Base-by-base conservation (phyloP, 2,113 vertebrate species). In the Crypturellus undulatus region DNA sequence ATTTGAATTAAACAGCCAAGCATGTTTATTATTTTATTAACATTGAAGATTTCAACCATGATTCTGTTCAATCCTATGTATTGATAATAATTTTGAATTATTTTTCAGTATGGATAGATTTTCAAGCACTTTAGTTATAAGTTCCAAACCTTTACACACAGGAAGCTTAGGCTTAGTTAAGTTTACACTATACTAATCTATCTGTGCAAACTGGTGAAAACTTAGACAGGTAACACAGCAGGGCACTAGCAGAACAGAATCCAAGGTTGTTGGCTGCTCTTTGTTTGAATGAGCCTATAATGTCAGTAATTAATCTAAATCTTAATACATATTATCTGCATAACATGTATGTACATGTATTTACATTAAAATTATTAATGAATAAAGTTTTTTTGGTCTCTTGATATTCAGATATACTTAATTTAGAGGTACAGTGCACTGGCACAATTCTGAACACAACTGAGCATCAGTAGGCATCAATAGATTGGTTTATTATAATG, bases 261-360 rank as follows among this genome's bases (percentile, higher is more conserved):
- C 22, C 16, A 38, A 28, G 40, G 10, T 0, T 0, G 0, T 12
- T 70, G 28, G 4, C 8, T 85, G 10, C 28, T 51, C 34, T 75
- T 71, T 47, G 70, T 19, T 25, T 67, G 18, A 85, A 13, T 32
- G 9, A 91, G 10, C 9, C 19, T 76, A 18, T 30, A 11, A 22
- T 14, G 9, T 4, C 8, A 54, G 25, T 54, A 54, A 59, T 51
- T 24, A 56, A 84, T 28, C 14, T 2, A 87, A 65, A 56, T 17
- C 1, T 60, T 60, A 21, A 15, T 5, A 49, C 43, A 15, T 34
- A 38, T 81, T 73, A 78, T 62, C 54, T 58, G 26, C 30, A 32
- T 58, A 58, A 58, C 5, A 56, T 28, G 28, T 15, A 56, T 56
- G 26, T 17, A 56, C 30, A 56, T 30, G 28, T 30, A 56, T 56